These are phyloP conservation scores for Lophotriccus pileatus DNA, from an alignment of 2,797 vertebrate species.

Conservation along the genomic window DNA sequence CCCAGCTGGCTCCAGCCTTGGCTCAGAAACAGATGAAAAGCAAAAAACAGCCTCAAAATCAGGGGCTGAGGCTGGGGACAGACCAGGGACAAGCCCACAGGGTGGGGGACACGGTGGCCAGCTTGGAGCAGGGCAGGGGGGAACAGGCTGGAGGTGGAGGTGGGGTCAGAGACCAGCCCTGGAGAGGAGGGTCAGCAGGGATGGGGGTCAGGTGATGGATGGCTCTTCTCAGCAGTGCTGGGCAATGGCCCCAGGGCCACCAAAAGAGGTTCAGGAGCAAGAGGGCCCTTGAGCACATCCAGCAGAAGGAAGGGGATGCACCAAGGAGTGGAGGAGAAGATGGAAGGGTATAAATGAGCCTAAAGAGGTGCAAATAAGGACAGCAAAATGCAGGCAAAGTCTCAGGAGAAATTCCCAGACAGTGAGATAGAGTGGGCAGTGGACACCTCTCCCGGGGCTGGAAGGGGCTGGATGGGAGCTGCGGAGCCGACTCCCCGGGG, in stretches of 20 bases:
- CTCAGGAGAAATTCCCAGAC: conserved; percentile 68
- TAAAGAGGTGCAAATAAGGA: conserved; percentile 52
- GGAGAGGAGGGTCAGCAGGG: background rate
- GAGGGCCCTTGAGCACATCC: background rate
- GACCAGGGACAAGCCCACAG: background rate
- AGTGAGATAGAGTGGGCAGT: conserved; percentile 34
- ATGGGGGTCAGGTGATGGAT: background rate
- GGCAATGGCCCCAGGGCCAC: background rate
- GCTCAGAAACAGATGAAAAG: background rate
- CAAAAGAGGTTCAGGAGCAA: background rate
- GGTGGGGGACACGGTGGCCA: accelerated
- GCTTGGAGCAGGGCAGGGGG: background rate
- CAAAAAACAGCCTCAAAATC: background rate
- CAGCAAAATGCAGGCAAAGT: conserved; percentile 27
- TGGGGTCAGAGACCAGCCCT: background rate
- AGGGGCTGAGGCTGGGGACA: background rate
- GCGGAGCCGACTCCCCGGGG: background rate
- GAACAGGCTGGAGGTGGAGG: background rate
- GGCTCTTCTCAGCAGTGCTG: background rate
- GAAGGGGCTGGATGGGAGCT: background rate
- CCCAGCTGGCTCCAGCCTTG: background rate
- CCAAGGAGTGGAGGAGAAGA: background rate
- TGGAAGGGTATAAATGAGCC: background rate
- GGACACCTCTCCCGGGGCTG: background rate
- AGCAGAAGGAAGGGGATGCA: background rate